Conservation (phyloP, 2,113 vertebrate species). For the Tretioscincus oriximinensis region DNA sequence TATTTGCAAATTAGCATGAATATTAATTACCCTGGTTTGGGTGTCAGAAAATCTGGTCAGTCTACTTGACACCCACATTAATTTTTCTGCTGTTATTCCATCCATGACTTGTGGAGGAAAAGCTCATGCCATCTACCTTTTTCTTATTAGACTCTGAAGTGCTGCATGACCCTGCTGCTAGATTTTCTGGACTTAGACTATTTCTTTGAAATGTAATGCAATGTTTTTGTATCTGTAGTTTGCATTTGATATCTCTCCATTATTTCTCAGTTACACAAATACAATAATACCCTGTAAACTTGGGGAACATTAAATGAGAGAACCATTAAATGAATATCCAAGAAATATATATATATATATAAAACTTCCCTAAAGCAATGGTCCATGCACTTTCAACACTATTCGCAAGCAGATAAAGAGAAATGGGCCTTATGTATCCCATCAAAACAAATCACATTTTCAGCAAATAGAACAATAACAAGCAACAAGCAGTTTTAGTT, state of each 20-base stretch:
- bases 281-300: rapidly evolving
- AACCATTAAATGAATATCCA: constrained; percentile 27
- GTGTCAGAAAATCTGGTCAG: too few species aligned
- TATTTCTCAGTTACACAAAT: neutral
- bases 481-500: constrained; percentile 49
- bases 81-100: too few species aligned
- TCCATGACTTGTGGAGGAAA: too few species aligned
- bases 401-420: constrained; percentile 40
- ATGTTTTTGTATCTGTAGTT: neutral
- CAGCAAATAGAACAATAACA: constrained; percentile 45
- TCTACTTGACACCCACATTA: too few species aligned
- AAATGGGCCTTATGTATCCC: constrained; percentile 49
- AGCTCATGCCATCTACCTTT: too few species aligned
- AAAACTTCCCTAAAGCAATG: constrained; percentile 44
- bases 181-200: too few species aligned
- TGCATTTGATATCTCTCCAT: neutral
- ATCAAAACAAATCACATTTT: constrained; percentile 47
- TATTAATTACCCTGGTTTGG: too few species aligned
- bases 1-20: too few species aligned
- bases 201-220: neutral
- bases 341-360: constrained; percentile 21
- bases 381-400: constrained; percentile 31
- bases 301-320: constrained; percentile 26
- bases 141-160: too few species aligned
- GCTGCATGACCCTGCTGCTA: too few species aligned